A percentile compares a stretch with the other conserved stretches of the same genome.
phyloP scores from a whole-genome alignment of 2,888 invertebrate genomes.

The Hirtodrosophila cameraria region DNA sequence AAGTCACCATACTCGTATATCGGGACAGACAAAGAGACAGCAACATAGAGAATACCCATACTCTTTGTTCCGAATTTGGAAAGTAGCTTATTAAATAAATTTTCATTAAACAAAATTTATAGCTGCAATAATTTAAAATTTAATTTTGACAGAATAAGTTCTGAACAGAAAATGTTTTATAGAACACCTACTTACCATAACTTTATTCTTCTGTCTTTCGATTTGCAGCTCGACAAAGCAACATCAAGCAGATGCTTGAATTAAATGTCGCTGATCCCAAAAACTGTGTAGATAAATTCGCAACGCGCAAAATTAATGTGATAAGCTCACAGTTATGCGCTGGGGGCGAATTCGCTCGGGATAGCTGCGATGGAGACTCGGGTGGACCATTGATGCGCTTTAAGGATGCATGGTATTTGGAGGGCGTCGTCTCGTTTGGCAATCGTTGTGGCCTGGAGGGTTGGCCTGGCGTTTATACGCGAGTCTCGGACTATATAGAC shows the following conservation, averaged over 20 bases:
- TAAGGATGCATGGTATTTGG: slow-evolving; percentile 77
- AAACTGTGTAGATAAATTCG: slow-evolving; percentile 84
- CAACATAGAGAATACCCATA: too few species aligned
- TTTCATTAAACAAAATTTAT: too few species aligned
- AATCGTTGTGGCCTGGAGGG: slow-evolving; percentile 84
- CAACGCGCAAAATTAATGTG: slow-evolving; percentile 63
- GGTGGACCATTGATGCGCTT: slow-evolving; percentile 87
- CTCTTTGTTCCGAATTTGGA: too few species aligned
- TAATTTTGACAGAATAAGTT: neutral
- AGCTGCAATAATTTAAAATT: too few species aligned
- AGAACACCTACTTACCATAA: neutral
- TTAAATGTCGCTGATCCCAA: slow-evolving; percentile 84
- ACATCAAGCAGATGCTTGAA: slow-evolving; percentile 82
- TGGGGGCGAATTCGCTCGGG: slow-evolving; percentile 84
- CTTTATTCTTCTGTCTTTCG: neutral
- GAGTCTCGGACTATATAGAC: slow-evolving; percentile 86
- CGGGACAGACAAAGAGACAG: too few species aligned
- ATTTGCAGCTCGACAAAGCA: slow-evolving; percentile 74
- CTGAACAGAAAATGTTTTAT: neutral
- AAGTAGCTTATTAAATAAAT: too few species aligned
- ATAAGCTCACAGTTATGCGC: slow-evolving; percentile 78
- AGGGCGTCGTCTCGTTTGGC: slow-evolving; percentile 86
- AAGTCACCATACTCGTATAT: too few species aligned
- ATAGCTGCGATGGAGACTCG: slow-evolving; percentile 88
- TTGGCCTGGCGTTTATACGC: slow-evolving; percentile 90